Evolutionary conservation across 1,140 invertebrate genomes (phyloP).

Genomic region (Euura saliciscinereae): DNA sequence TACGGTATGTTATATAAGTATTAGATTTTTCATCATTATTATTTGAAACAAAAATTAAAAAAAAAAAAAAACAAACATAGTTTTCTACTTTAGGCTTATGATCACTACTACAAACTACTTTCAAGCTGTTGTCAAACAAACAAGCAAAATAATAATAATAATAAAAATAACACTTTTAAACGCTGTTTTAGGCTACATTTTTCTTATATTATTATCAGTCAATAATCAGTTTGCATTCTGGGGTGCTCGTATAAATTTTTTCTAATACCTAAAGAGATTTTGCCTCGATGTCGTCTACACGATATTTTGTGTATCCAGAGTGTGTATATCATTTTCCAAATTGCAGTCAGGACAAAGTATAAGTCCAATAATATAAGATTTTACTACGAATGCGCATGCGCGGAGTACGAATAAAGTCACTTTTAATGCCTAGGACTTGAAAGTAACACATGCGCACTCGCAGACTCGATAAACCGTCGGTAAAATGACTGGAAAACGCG

Average conservation of each 20-base stretch:
- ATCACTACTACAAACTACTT: not conserved
- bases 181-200: not conserved
- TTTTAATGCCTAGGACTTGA: no score
- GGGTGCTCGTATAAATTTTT: not conserved
- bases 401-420: no score
- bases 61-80: not conserved
- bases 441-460: no score
- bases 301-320: not conserved
- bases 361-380: no score
- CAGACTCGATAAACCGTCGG: no score
- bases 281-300: not conserved
- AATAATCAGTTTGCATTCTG: not conserved
- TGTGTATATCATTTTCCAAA: not conserved
- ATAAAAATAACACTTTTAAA: not conserved
- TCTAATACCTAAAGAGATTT: not conserved
- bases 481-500: no score
- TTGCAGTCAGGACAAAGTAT: no score
- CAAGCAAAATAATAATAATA: no score
- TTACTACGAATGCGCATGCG: no score
- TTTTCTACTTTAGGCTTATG: constrained; percentile 1
- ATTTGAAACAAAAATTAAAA: no score
- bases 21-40: constrained; percentile 3
- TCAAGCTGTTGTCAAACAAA: not conserved
- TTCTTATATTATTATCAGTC: not conserved
- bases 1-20: not conserved